Base-by-base conservation (phyloP, 2,888 invertebrate species). In the Nebria brevicollis region DNA sequence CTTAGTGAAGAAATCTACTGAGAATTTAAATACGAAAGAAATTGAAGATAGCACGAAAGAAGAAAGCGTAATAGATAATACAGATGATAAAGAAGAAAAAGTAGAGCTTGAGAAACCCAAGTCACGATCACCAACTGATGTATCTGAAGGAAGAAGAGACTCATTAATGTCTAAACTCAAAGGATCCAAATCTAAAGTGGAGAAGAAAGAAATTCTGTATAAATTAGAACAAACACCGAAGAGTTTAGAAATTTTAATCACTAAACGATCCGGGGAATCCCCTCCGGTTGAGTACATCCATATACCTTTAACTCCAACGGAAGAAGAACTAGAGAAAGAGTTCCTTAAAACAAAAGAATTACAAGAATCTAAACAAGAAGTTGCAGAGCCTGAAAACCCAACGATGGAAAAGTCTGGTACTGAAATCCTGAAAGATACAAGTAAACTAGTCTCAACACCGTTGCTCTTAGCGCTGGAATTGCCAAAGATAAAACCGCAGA, bases 201-300 rank as follows among this genome's bases (percentile, higher is more conserved):
- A 70, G 34, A 70, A 70, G 70, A 70, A 70, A 70, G 26, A 25
- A 70, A 26, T 6, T 11, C 6, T 13, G 1, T 54, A 54, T 3
- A 54, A 54, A 3, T 13, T 54, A 1, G 54, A 54, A 13, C 54
- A 54, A 54, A 54, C 54, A 13, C 54, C 54, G 8, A 54, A 54
- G 13, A 54, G 54, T 54, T 54, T 54, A 13, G 54, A 54, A 2
- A 3, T 7, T 3, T 13, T 54, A 54, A 54, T 54, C 54, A 7
- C 54, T 3, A 54, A 54, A 8, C 54, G 54, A 11, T 54, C 54
- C 7, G 54, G 70, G 7, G 70, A 70, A 13, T 26, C 26, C 25
- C 70, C 70, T 0, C 75, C 75, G 10, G 80, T 80, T 13, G 80
- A 80, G 64, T 80, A 80, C 34, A 80, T 75, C 15, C 54, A 72